These are phyloP conservation scores for Physella acuta DNA, from an alignment of 1,140 invertebrate species.

Conservation along the genomic window DNA sequence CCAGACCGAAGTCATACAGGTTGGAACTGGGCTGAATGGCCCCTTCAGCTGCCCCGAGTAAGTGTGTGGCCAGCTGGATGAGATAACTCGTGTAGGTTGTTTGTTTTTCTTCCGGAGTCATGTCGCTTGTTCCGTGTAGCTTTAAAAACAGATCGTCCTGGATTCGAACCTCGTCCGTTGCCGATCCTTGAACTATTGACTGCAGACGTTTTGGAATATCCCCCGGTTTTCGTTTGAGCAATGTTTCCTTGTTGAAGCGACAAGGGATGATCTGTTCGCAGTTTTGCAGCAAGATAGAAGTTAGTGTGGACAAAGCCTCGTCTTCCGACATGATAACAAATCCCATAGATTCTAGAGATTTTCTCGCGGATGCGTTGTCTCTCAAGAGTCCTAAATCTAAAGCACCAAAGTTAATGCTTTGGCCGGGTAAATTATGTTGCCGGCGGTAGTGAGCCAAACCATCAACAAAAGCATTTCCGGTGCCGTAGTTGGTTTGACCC, in stretches of 20 bases:
- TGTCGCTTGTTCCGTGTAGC: slow-evolving; percentile 3
- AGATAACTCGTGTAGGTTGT: slow-evolving; percentile 16
- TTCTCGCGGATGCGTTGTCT: slow-evolving; percentile 11
- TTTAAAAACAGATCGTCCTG: slow-evolving; percentile 11
- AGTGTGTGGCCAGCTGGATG: slow-evolving; percentile 12
- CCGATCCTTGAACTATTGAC: background rate
- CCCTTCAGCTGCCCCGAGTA: slow-evolving; percentile 13
- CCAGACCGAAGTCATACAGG: slow-evolving; percentile 28
- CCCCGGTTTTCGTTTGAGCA: background rate
- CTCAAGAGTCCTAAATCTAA: slow-evolving; percentile 33
- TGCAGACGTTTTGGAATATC: background rate
- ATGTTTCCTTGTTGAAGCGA: slow-evolving; percentile 26
- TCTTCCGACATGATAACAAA: slow-evolving; percentile 21
- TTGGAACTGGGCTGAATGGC: slow-evolving; percentile 10
- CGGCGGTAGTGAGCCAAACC: slow-evolving; percentile 36
- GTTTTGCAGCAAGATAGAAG: slow-evolving; percentile 22
- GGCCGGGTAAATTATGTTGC: slow-evolving; percentile 29
- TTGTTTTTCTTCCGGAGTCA: slow-evolving; percentile 9
- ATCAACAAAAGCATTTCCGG: slow-evolving; percentile 43
- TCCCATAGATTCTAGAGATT: slow-evolving; percentile 22
- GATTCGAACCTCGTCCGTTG: background rate
- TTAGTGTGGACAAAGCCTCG: slow-evolving; percentile 27
- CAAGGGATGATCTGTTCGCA: slow-evolving; percentile 27
- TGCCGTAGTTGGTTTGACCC: slow-evolving; percentile 41
- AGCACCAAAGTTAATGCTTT: slow-evolving; percentile 41